Conservation (phyloP, 2,113 vertebrate species). For the Illadopsis cleaveri region DNA sequence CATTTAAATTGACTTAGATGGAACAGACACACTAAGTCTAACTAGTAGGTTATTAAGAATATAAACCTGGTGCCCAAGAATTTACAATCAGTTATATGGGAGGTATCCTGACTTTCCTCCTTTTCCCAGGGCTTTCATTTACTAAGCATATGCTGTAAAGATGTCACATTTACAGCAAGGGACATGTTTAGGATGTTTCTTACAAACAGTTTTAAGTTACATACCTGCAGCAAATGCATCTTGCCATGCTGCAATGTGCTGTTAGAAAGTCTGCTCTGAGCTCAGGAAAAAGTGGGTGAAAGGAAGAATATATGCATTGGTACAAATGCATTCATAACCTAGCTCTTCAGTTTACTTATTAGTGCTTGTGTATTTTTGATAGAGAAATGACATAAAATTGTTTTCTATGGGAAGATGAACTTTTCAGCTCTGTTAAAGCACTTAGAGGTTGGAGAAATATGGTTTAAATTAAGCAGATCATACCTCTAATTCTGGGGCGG, state of each 20-base stretch:
- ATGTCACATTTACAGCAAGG: conserved; percentile 80
- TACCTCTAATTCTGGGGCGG: conserved; percentile 38
- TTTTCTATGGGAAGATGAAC: not conserved
- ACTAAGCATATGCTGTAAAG: conserved; percentile 80
- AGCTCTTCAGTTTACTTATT: not conserved
- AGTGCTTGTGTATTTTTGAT: not conserved
- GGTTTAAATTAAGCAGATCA: conserved; percentile 64
- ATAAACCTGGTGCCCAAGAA: conserved; percentile 82
- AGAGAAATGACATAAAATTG: not conserved
- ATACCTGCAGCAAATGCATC: conserved; percentile 45
- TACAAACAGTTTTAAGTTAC: conserved; percentile 70
- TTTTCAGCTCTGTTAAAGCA: conserved; percentile 16
- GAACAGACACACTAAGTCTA: conserved; percentile 74
- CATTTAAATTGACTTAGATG: conserved; percentile 87
- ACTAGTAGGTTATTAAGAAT: conserved; percentile 83
- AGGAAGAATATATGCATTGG: not conserved
- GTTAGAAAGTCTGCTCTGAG: not conserved
- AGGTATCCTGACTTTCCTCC: conserved; percentile 68
- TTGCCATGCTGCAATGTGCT: not conserved
- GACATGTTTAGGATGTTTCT: conserved; percentile 71
- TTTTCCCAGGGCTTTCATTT: conserved; percentile 69
- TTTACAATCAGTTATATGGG: conserved; percentile 84
- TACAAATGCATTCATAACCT: not conserved
- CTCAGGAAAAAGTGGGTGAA: not conserved
- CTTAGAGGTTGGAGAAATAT: conserved; percentile 33